phyloP scores from a whole-genome alignment of 2,888 invertebrate genomes.

The Camponotus fellah region DNA sequence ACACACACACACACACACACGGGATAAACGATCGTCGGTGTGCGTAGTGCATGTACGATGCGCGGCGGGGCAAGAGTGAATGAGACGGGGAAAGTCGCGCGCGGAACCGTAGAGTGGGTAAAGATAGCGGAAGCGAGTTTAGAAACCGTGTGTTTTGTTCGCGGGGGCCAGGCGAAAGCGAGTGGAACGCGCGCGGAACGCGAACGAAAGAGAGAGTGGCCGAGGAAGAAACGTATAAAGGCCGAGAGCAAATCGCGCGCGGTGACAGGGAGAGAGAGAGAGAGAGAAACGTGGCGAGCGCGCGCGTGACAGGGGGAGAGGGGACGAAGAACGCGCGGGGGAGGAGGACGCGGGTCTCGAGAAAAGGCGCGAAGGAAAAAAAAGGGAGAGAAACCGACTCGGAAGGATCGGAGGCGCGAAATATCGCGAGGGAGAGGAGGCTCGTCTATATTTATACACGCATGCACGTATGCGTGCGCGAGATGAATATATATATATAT shows the following conservation, averaged over 20 bases:
- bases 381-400: no score
- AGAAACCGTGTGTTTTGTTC: conserved; percentile 49
- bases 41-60: neutral
- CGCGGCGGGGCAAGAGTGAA: conserved; percentile 17
- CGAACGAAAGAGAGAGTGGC: conserved; percentile 74
- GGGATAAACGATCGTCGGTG: conserved; percentile 3
- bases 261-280: conserved; percentile 48
- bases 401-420: neutral
- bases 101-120: neutral
- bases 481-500: conserved; percentile 67
- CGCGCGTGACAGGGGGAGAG: conserved; percentile 12
- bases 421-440: conserved; percentile 3
- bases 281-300: conserved; percentile 54
- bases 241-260: conserved; percentile 21
- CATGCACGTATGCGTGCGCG: conserved; percentile 53
- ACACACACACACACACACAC: neutral
- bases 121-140: conserved; percentile 48
- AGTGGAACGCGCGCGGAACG: conserved; percentile 64
- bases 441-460: conserved; percentile 62
- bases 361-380: conserved; percentile 3
- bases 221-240: conserved; percentile 57
- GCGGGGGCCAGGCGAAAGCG: conserved; percentile 45
- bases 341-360: conserved; percentile 6
- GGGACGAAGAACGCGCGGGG: neutral
- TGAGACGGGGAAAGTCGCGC: conserved; percentile 35